Evolutionary conservation across 2,113 vertebrate genomes (phyloP).

Genomic region (Malurus elegans): DNA sequence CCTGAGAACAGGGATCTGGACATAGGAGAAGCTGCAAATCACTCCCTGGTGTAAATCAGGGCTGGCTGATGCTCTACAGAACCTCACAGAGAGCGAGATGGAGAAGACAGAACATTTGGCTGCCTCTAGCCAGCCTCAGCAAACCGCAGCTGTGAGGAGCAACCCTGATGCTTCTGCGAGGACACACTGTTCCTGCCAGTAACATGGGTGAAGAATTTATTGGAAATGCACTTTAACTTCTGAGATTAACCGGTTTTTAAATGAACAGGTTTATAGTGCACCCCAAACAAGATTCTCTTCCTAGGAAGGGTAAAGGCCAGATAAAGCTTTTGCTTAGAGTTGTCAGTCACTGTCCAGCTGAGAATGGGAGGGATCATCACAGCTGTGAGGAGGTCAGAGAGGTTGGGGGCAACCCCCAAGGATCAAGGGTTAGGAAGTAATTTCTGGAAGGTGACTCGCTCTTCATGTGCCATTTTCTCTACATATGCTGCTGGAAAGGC

Average conservation of each 20-base stretch:
- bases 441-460: neutral
- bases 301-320: neutral
- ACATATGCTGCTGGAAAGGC: neutral
- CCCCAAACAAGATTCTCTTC: neutral
- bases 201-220: neutral
- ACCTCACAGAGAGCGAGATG: neutral
- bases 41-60: neutral
- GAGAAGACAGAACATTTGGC: neutral
- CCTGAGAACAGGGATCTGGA: accelerated
- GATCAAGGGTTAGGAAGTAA: neutral
- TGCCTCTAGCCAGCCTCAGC: neutral
- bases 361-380: neutral
- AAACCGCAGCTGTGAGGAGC: neutral
- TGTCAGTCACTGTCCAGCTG: neutral
- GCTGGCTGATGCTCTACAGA: neutral
- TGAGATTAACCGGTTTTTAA: neutral
- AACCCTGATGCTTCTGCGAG: neutral
- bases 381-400: neutral
- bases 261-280: neutral
- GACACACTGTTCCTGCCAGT: neutral
- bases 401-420: neutral
- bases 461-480: neutral
- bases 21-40: neutral
- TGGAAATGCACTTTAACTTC: neutral
- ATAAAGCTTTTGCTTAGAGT: neutral